These are phyloP conservation scores for Macrophya alboannulata DNA, from an alignment of 2,888 invertebrate genomes.

Conservation along the genomic window DNA sequence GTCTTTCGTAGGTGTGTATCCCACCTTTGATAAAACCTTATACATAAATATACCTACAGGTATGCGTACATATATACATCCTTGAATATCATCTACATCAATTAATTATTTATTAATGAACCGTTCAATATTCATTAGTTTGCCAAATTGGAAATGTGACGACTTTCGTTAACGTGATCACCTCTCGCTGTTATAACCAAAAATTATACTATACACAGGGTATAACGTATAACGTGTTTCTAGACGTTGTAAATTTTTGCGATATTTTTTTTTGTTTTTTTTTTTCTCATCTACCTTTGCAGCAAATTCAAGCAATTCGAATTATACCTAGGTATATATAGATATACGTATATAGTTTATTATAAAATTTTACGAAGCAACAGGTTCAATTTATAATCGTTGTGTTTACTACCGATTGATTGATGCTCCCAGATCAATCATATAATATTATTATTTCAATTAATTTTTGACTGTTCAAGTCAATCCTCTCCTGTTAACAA, in stretches of 20 bases:
- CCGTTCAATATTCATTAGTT: constrained; percentile 47
- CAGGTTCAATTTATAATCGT: background rate
- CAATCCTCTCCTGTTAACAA: background rate
- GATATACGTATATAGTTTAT: background rate
- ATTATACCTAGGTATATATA: too few species aligned
- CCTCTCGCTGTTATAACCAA: background rate
- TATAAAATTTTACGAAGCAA: background rate
- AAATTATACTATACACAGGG: background rate
- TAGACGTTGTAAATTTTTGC: too few species aligned
- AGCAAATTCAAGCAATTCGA: too few species aligned
- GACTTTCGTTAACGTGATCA: constrained; percentile 23
- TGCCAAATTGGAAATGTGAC: constrained; percentile 5
- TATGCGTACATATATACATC: too few species aligned
- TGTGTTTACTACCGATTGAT: background rate
- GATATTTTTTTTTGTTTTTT: too few species aligned
- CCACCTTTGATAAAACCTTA: background rate
- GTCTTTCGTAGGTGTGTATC: background rate
- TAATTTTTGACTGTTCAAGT: background rate
- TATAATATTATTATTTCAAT: background rate
- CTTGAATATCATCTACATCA: constrained; percentile 36
- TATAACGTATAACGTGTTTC: background rate
- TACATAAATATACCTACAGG: background rate
- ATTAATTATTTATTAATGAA: constrained; percentile 48
- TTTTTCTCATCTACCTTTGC: too few species aligned
- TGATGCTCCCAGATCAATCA: background rate